Percentiles rank a stretch among this genome's conserved stretches.
phyloP scores from a whole-genome alignment of 1,140 invertebrate species.

The Hydropsyche tenuis region DNA sequence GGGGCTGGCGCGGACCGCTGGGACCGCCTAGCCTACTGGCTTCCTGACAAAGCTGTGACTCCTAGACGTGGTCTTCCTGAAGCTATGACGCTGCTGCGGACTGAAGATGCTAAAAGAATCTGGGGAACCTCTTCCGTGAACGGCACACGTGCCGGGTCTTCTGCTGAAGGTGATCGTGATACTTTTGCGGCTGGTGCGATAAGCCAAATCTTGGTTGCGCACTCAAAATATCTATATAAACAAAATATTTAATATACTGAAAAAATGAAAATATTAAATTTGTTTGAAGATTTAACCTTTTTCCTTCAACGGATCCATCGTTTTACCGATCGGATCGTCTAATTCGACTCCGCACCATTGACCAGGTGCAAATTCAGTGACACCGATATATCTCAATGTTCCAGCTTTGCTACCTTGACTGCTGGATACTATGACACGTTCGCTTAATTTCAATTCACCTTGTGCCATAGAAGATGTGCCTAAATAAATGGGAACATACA shows the following conservation, averaged over 20 bases:
- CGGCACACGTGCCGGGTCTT: slow-evolving; percentile 68
- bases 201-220: slow-evolving; percentile 87
- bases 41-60: slow-evolving; percentile 68
- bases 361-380: slow-evolving; percentile 87
- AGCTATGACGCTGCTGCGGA: slow-evolving; percentile 62
- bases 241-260: neutral
- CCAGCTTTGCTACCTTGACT: slow-evolving; percentile 88
- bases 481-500: slow-evolving; percentile 52
- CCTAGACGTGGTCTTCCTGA: slow-evolving; percentile 68
- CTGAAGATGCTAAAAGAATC: slow-evolving; percentile 86
- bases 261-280: neutral
- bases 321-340: slow-evolving; percentile 94
- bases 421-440: slow-evolving; percentile 87
- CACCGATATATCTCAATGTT: slow-evolving; percentile 81
- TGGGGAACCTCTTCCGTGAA: slow-evolving; percentile 74
- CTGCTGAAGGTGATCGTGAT: slow-evolving; percentile 78
- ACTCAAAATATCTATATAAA: slow-evolving; percentile 88
- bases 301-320: slow-evolving; percentile 90
- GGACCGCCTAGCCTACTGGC: slow-evolving; percentile 73
- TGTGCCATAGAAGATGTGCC: slow-evolving; percentile 69
- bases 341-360: slow-evolving; percentile 96
- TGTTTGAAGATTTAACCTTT: slow-evolving; percentile 64
- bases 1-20: slow-evolving; percentile 54
- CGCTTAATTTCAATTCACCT: slow-evolving; percentile 78
- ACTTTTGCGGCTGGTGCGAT: slow-evolving; percentile 89